Base-by-base conservation (phyloP, 1,140 invertebrate species). In the Heterodera schachtii region DNA sequence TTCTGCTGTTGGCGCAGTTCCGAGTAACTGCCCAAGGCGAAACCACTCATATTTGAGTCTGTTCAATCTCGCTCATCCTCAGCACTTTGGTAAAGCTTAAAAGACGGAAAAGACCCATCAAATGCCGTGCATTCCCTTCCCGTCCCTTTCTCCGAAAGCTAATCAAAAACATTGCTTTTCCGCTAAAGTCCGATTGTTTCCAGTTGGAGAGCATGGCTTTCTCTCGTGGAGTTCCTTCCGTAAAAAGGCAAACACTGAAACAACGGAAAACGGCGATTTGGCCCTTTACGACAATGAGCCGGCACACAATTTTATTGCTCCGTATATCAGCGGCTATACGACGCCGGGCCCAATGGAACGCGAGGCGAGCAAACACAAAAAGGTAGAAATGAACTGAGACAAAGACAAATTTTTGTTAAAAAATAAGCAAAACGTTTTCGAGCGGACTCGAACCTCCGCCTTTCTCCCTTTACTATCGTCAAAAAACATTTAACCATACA, bases 261-360 rank as follows among this genome's bases (percentile, higher is more conserved):
- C 49, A 4, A 49, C 66, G 66, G 77, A 78, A 69, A 69, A 70
- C 46, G 60, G 77, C 1, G 77, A 78, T 9, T 78, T 78, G 6
- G 52, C 77, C 31, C 46, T 78, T 69, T 78, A 78, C 31, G 77
- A 89, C 47, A 87, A 89, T n/a, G 83, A 87, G 57, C 78, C 85
- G 19, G 81, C 79, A 73, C 67, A 81, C 44, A 84, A 81, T 76
- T 78, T 89, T 86, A 73, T 84, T 80, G 60, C 79, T 75, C 47
- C 83, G 31, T 79, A 89, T 70, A 75, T 89, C n/a, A 81, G 81
- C 69, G 88, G 84, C 8, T 90, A 89, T 80, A 90, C 85, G 41
- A 89, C 88, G 16, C 88, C 89, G 31, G 89, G 88, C 47, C 88
- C 89, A 7, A 41, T 79, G 3, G 88, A 89, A 73, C 82, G 87